Conservation (phyloP, 2,888 invertebrate genomes). For the Cephus nigrinus region DNA sequence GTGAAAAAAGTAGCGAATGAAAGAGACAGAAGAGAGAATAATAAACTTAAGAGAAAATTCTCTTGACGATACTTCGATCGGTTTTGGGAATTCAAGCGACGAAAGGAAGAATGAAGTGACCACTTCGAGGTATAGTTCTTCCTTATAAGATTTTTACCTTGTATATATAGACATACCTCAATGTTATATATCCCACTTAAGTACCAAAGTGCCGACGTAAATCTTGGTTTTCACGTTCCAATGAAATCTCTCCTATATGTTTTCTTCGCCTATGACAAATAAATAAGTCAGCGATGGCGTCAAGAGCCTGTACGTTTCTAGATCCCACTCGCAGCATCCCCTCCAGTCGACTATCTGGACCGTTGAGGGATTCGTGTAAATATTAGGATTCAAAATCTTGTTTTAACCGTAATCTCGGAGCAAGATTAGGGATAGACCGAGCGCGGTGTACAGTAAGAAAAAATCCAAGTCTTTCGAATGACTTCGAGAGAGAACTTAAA, state of each 20-base stretch:
- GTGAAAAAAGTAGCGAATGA: neutral
- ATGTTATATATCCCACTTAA: neutral
- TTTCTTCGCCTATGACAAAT: neutral
- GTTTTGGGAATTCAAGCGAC: no score
- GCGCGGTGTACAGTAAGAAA: conserved; percentile 8
- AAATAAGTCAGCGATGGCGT: neutral
- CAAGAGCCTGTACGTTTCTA: neutral
- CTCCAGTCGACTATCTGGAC: neutral
- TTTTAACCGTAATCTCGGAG: neutral
- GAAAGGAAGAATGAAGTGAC: no score
- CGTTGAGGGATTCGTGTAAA: conserved; percentile 22
- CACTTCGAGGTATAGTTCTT: neutral
- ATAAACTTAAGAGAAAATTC: neutral
- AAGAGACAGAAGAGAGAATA: neutral
- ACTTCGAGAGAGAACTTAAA: conserved; percentile 10
- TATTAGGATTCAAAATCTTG: conserved; percentile 17
- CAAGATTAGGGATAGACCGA: neutral
- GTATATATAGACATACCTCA: neutral
- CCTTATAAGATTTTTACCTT: neutral
- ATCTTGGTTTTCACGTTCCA: neutral
- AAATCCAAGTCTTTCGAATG: neutral
- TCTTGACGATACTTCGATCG: neutral
- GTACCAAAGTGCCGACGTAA: neutral
- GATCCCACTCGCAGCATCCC: neutral
- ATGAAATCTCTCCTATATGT: neutral